Evolutionary conservation across 1,140 invertebrate genomes (phyloP), one percentile per base, ranked within the genome.

Genomic region (Cherax destructor): DNA sequence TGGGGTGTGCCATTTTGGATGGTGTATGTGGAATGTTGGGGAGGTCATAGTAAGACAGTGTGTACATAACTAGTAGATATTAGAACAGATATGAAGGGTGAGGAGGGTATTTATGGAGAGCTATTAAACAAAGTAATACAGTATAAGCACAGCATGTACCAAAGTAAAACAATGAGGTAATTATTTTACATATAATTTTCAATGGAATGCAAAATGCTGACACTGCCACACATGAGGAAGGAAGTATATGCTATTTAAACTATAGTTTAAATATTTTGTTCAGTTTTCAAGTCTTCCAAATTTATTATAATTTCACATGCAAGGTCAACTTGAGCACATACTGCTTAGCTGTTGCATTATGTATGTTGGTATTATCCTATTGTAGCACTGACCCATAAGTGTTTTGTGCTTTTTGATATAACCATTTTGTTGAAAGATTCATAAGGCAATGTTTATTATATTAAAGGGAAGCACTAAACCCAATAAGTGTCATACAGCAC

Each of bases 1-100:
- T 49, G 85, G 47, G 16, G 74, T 86, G 85, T 69, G 41, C 13
- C n/a, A 18, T 24, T 21, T 65, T 30, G 81, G 81, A 83, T n/a
- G 21, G 74, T 49, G 10, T 77, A 50, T 61, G 56, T 47, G 50
- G 56, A 69, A 41, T 30, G 47, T 61, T n/a, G 30, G 76, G 52
- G 11, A 41, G 49, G 59, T 13, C 24, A 83, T 4, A 21, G 80
- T 3, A 41, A 11, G 13, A 50, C 4, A 10, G 80, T 59, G 59
- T 21, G 59, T 65, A 41, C 59, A 18, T 61, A 41, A 24, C 49
- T 5, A 16, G 59, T 16, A 9, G 16, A 56, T 83, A 1, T n/a
- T 61, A 83, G n/a, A 47, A 41, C 7, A 41, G 69, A 16, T 41
- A 47, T 69, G 30, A 21, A 65, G 9, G 47, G 18, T 83, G 61